Conservation (phyloP, 2,888 invertebrate genomes). For the Caradrina clavipalpis region DNA sequence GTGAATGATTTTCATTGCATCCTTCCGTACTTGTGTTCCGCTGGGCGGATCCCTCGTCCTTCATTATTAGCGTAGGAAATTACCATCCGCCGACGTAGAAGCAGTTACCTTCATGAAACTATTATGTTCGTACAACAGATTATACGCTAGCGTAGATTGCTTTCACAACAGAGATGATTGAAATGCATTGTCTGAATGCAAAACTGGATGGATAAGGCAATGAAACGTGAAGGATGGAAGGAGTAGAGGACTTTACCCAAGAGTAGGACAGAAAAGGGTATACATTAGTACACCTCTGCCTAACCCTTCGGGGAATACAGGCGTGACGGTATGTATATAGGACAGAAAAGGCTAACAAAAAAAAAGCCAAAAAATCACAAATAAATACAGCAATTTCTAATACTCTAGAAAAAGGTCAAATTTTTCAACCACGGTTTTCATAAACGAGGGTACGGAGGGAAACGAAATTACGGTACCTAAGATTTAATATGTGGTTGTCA, state of each 20-base stretch:
- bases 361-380: not conserved
- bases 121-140: conserved; percentile 37
- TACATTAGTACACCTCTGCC: too few species aligned
- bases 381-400: not conserved
- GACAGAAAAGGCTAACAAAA: too few species aligned
- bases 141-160: conserved; percentile 21
- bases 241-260: too few species aligned
- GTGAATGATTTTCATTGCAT: conserved; percentile 58
- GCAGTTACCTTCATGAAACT: conserved; percentile 56
- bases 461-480: too few species aligned
- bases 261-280: too few species aligned
- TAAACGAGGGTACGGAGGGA: too few species aligned
- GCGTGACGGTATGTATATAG: too few species aligned
- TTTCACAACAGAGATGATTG: conserved; percentile 2
- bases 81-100: conserved; percentile 70
- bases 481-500: not conserved
- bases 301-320: too few species aligned
- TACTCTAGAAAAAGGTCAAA: not conserved
- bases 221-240: too few species aligned
- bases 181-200: not conserved
- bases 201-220: too few species aligned
- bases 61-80: conserved; percentile 74
- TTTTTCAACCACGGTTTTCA: too few species aligned
- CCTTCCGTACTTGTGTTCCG: conserved; percentile 60
- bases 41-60: conserved; percentile 69